Evolutionary conservation across 2,888 invertebrate species (phyloP).

Genomic region (Keiferia lycopersicella): DNA sequence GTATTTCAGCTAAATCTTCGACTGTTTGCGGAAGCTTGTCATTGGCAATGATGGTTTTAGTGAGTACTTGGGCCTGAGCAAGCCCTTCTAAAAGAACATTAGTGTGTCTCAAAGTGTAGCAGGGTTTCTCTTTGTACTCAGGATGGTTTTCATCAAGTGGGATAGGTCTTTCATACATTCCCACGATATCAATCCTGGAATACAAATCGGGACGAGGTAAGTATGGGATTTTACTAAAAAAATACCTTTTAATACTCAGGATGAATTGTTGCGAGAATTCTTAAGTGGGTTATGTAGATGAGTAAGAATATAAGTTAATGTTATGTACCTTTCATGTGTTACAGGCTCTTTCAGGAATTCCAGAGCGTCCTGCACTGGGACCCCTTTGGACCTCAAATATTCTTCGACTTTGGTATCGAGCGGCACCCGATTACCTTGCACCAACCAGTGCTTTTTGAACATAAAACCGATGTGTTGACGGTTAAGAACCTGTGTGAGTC

Average conservation of each 20-base stretch:
- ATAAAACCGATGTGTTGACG: constrained; percentile 87
- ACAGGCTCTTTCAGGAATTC: constrained; percentile 77
- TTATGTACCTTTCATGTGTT: constrained; percentile 57
- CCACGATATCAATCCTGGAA: constrained; percentile 69
- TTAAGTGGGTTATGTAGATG: background rate
- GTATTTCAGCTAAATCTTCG: constrained; percentile 72
- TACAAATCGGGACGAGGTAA: background rate
- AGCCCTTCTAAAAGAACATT: constrained; percentile 87
- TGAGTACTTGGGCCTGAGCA: constrained; percentile 89
- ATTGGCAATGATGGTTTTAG: constrained; percentile 86
- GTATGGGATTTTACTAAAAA: background rate
- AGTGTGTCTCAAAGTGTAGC: constrained; percentile 81
- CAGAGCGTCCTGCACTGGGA: constrained; percentile 82
- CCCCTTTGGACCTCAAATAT: constrained; percentile 78
- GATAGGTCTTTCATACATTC: constrained; percentile 61
- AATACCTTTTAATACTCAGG: background rate
- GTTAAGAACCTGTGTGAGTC: constrained; percentile 81
- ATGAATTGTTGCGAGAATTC: background rate
- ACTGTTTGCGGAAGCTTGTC: constrained; percentile 83
- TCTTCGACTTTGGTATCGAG: constrained; percentile 79
- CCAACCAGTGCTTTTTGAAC: constrained; percentile 87
- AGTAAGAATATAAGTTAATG: background rate
- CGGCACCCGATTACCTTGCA: constrained; percentile 83
- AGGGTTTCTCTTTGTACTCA: constrained; percentile 83
- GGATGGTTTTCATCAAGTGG: constrained; percentile 83